Conservation (phyloP, 1,140 invertebrate species). For the Zaprionus nigranus region DNA sequence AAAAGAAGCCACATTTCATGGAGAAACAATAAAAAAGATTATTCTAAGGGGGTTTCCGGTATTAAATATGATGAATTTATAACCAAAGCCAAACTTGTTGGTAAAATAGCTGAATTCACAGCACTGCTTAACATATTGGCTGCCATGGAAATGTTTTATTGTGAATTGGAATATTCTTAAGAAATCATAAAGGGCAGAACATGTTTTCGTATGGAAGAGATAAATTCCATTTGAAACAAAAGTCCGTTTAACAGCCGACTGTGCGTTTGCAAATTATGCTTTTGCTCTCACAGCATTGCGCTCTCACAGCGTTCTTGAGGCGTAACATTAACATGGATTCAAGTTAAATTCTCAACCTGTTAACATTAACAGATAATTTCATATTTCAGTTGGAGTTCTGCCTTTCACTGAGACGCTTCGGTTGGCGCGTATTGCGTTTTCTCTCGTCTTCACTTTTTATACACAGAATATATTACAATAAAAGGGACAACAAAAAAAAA, state of each 20-base stretch:
- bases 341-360: conserved; percentile 15
- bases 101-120: too few relatives aligned
- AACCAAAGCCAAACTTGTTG: too few relatives aligned
- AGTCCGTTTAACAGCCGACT: not conserved
- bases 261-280: not conserved
- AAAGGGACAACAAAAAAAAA: conserved; percentile 29
- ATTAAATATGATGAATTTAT: too few relatives aligned
- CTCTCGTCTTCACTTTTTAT: conserved; percentile 28
- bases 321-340: conserved; percentile 27
- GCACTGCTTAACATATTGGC: too few relatives aligned
- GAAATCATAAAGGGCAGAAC: not conserved
- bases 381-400: conserved; percentile 52
- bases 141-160: not conserved
- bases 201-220: not conserved
- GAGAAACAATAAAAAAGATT: too few relatives aligned
- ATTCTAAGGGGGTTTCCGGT: too few relatives aligned
- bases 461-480: conserved; percentile 59
- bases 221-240: not conserved
- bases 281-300: not conserved
- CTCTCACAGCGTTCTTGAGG: not conserved
- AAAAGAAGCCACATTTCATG: not conserved
- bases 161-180: not conserved
- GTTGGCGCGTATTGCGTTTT: conserved; percentile 9
- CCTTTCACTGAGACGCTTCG: conserved; percentile 46
- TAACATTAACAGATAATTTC: conserved; percentile 22